A percentile compares a stretch with the other conserved stretches of the same genome.
phyloP scores from a whole-genome alignment of 2,888 invertebrate genomes.

The Hetaerina titia region DNA sequence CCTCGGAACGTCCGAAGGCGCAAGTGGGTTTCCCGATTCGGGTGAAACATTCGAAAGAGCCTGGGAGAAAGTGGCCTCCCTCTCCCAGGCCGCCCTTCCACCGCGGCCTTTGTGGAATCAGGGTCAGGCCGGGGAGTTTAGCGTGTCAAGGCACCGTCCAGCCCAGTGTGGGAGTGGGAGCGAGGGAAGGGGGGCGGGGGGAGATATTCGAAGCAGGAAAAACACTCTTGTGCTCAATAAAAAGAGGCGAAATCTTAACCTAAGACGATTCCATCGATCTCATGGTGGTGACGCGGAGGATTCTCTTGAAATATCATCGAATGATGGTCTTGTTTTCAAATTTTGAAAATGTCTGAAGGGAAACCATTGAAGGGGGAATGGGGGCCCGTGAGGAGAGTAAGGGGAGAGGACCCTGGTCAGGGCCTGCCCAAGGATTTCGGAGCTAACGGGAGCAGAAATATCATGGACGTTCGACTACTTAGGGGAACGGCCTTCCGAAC shows the following conservation, averaged over 20 bases:
- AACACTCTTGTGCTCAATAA: neutral
- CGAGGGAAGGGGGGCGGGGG: neutral
- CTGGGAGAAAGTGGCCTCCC: neutral
- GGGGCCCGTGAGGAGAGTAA: too few species aligned
- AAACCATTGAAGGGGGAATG: too few species aligned
- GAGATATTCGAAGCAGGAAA: neutral
- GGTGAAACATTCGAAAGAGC: neutral
- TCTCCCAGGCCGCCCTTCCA: neutral
- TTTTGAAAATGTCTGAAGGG: neutral
- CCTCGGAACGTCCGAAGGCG: neutral
- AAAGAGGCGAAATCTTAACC: slow-evolving; percentile 6
- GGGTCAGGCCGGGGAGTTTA: neutral
- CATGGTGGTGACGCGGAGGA: neutral
- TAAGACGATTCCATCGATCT: slow-evolving; percentile 12
- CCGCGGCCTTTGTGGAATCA: neutral
- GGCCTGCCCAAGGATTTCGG: neutral
- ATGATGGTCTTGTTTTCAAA: neutral
- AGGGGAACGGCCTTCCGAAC: too few species aligned
- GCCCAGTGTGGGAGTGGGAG: too few species aligned
- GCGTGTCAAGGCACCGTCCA: neutral
- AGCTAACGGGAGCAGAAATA: too few species aligned
- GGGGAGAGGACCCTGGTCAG: neutral
- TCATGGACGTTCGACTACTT: too few species aligned
- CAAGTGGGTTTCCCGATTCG: neutral
- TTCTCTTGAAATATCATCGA: neutral